Conservation (phyloP, 64 coral and sea anemone genomes). For the Astreopora myriophthalma region DNA sequence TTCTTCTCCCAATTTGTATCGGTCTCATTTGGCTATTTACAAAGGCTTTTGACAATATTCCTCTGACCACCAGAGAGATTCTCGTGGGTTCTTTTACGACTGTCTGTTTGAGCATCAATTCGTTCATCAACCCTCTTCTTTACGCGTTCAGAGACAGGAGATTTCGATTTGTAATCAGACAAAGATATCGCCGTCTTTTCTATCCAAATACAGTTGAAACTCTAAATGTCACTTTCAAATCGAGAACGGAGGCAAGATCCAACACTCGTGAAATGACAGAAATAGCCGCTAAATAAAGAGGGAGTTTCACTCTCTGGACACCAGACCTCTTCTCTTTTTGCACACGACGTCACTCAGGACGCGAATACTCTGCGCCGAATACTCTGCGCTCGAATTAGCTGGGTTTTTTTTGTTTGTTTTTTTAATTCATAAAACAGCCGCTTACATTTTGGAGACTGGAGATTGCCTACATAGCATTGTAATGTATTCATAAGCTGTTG, state of each 20-base stretch:
- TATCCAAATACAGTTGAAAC: not conserved
- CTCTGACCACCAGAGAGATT: slow-evolving; percentile 63
- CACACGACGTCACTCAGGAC: no score
- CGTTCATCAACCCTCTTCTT: slow-evolving; percentile 78
- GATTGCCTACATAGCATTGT: no score
- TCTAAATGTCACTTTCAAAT: not conserved
- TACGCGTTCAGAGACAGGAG: slow-evolving; percentile 77
- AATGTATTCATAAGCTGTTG: no score
- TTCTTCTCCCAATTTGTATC: slow-evolving; percentile 71
- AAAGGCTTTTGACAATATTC: slow-evolving; percentile 53
- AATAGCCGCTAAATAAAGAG: not conserved
- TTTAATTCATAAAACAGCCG: no score
- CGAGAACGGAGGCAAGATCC: not conserved
- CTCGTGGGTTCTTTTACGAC: slow-evolving; percentile 71
- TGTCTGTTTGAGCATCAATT: slow-evolving; percentile 65
- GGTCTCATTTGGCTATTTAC: slow-evolving; percentile 79
- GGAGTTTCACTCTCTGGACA: not conserved
- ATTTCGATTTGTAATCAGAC: slow-evolving; percentile 50
- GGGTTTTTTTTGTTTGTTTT: no score
- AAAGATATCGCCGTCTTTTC: not conserved
- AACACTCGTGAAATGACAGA: not conserved
- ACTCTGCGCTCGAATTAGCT: no score
- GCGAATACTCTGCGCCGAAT: no score
- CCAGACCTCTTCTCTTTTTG: no score
- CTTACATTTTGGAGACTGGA: no score